phyloP scores from a whole-genome alignment of 1,140 invertebrate genomes.

The Mizuhopecten yessoensis region DNA sequence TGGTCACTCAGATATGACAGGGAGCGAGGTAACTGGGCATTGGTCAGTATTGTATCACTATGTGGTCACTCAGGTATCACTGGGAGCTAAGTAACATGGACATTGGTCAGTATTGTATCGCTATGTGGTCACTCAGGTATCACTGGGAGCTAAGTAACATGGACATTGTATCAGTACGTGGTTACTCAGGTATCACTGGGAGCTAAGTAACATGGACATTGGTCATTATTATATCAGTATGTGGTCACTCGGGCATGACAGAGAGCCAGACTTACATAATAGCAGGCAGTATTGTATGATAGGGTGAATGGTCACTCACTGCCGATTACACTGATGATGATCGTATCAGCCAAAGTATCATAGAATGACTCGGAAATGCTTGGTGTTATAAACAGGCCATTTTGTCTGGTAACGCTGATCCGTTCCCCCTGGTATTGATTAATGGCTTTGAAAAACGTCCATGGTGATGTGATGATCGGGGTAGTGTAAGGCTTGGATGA shows the following conservation, averaged over 20 bases:
- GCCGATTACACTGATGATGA: neutral
- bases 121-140: neutral
- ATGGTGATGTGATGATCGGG: neutral
- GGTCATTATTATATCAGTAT: neutral
- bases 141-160: neutral
- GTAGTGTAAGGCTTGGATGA: neutral
- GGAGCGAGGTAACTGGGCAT: neutral
- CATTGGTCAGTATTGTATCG: neutral
- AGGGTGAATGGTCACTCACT: neutral
- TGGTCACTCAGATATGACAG: neutral
- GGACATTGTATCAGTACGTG: too few species aligned
- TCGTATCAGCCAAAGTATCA: slow-evolving; percentile 1
- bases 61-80: neutral
- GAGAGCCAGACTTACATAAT: neutral
- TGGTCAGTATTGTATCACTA: neutral
- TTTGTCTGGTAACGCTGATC: slow-evolving; percentile 21
- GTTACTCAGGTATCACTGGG: neutral
- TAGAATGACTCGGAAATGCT: slow-evolving; percentile 22
- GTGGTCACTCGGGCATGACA: neutral
- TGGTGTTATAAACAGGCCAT: slow-evolving; percentile 3
- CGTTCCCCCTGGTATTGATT: slow-evolving; percentile 3
- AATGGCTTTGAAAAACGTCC: neutral
- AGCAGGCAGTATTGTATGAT: neutral
- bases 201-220: neutral
- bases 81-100: neutral